Percentiles rank a stretch among this genome's conserved stretches.
Conservation (phyloP, 2,888 invertebrate genomes). For the Drosophila picticornis region DNA sequence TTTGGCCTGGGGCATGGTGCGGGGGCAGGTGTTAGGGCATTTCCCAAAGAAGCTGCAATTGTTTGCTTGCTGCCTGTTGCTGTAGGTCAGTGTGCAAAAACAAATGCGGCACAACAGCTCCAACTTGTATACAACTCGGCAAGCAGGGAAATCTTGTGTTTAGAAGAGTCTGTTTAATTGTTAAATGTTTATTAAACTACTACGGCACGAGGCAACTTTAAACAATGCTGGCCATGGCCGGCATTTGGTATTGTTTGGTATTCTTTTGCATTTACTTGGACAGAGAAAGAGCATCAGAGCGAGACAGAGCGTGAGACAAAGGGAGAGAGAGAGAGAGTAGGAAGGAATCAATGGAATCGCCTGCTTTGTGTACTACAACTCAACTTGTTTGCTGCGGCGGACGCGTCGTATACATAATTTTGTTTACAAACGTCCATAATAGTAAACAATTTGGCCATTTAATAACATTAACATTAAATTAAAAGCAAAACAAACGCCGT, state of each 20-base stretch:
- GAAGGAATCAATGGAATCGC: constrained; percentile 67
- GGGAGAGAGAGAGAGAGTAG: neutral
- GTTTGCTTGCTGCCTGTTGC: constrained; percentile 75
- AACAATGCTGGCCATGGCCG: constrained; percentile 75
- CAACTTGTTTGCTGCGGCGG: constrained; percentile 49
- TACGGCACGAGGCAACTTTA: constrained; percentile 66
- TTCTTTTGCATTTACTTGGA: constrained; percentile 47
- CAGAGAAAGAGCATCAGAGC: constrained; percentile 15
- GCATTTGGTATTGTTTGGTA: constrained; percentile 61
- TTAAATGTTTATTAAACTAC: constrained; percentile 81
- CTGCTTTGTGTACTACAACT: constrained; percentile 61
- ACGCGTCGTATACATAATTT: constrained; percentile 79
- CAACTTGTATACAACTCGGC: constrained; percentile 55
- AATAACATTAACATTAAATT: constrained; percentile 83
- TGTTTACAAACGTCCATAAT: constrained; percentile 79
- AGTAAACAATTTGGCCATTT: constrained; percentile 83
- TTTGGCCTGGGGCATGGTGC: neutral
- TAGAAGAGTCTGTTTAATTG: constrained; percentile 80
- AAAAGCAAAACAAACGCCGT: constrained; percentile 78
- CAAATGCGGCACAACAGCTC: constrained; percentile 57
- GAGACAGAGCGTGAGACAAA: constrained; percentile 7
- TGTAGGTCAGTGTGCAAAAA: constrained; percentile 84
- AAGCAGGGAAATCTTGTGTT: constrained; percentile 63
- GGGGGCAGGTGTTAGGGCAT: constrained; percentile 24
- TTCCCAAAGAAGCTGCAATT: constrained; percentile 65